Evolutionary conservation across 2,797 vertebrate species (phyloP).

Genomic region (Gastrophryne carolinensis): DNA sequence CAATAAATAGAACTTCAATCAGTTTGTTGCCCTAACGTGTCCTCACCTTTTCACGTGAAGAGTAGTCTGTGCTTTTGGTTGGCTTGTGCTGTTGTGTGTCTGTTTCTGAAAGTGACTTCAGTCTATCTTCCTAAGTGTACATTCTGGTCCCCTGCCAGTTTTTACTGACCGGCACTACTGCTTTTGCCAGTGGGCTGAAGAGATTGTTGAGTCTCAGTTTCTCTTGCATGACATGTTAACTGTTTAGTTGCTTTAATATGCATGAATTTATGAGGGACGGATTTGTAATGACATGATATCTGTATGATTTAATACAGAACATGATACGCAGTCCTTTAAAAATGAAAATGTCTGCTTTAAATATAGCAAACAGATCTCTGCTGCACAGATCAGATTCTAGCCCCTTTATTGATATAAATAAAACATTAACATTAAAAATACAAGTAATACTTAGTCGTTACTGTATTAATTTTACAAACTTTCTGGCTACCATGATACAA

Average conservation of each 20-base stretch:
- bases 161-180: slow-evolving; percentile 26
- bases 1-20: too few relatives aligned
- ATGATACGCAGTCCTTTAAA: not conserved
- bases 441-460: too few relatives aligned
- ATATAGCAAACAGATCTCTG: too few relatives aligned
- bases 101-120: slow-evolving; percentile 31
- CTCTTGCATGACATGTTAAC: slow-evolving; percentile 40
- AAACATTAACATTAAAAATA: too few relatives aligned
- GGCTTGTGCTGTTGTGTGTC: slow-evolving; percentile 4
- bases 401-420: too few relatives aligned
- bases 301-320: not conserved
- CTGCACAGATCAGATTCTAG: too few relatives aligned
- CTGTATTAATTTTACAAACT: too few relatives aligned
- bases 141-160: slow-evolving; percentile 33
- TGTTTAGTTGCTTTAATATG: not conserved
- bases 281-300: not conserved
- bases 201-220: slow-evolving; percentile 33
- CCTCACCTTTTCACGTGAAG: slow-evolving; percentile 39
- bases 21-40: not conserved
- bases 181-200: slow-evolving; percentile 28
- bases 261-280: not conserved
- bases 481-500: too few relatives aligned
- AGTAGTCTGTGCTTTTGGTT: slow-evolving; percentile 6
- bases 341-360: too few relatives aligned
- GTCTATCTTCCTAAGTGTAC: slow-evolving; percentile 38